A percentile compares a stretch with the other conserved stretches of the same genome.
Evolutionary conservation across 2,888 invertebrate genomes (phyloP).

Genomic region (Geotrupes spiniger): DNA sequence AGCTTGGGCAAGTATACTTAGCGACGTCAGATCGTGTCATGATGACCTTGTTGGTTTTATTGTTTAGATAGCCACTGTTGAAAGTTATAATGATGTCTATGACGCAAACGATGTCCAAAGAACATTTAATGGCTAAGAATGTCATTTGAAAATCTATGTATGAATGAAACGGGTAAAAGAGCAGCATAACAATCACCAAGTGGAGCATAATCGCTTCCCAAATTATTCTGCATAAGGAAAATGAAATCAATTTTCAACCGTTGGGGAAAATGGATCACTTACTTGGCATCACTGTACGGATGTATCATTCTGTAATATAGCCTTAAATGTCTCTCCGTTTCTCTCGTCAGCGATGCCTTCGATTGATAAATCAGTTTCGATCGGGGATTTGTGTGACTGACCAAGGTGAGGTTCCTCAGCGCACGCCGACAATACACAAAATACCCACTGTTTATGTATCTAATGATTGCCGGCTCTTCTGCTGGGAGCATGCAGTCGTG

Average conservation of each 20-base stretch:
- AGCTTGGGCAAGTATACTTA: slow-evolving; percentile 30
- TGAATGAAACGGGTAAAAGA: neutral
- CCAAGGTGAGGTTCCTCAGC: slow-evolving; percentile 19
- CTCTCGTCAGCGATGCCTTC: slow-evolving; percentile 9
- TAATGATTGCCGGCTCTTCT: slow-evolving; percentile 2
- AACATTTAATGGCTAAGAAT: neutral
- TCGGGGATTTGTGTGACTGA: slow-evolving; percentile 18
- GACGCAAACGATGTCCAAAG: slow-evolving; percentile 31
- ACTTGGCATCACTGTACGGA: slow-evolving; percentile 9
- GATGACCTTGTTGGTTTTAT: slow-evolving; percentile 40
- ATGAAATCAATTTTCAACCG: neutral
- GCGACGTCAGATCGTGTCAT: slow-evolving; percentile 38
- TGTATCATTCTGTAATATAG: slow-evolving; percentile 11
- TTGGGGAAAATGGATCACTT: too few relatives aligned
- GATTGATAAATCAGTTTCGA: slow-evolving; percentile 17
- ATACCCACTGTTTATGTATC: slow-evolving; percentile 25
- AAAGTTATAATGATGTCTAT: slow-evolving; percentile 42
- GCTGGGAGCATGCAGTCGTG: slow-evolving; percentile 5
- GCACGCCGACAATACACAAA: slow-evolving; percentile 22
- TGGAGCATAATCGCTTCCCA: slow-evolving; percentile 7
- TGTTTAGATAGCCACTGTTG: slow-evolving; percentile 45
- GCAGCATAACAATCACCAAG: neutral
- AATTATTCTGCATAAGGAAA: neutral
- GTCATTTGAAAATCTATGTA: neutral
- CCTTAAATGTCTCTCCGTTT: slow-evolving; percentile 13